Base-by-base conservation (phyloP, 2,797 vertebrate genomes). In the Iguana delicatissima region DNA sequence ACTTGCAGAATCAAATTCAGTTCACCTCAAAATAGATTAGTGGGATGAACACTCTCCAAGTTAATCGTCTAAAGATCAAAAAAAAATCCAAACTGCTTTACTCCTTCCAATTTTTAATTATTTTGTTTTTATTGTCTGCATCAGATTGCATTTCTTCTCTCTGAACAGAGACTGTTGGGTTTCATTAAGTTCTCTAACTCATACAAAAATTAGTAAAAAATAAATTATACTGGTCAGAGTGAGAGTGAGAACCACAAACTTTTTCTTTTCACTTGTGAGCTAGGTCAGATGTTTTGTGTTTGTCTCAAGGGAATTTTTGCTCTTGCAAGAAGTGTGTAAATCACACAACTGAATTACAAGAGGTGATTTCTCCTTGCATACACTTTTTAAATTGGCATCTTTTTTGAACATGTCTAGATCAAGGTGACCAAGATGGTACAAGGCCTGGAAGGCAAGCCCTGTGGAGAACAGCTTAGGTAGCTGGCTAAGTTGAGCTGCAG, bases 21-120 rank as follows among this genome's bases (percentile, higher is more conserved):
- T 72, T 59, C 29, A 73, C 86, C 52, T 80, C 76, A 81, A 86
- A 90, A 86, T 16, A 86, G 76, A 86, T 73, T 86, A 86, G 76
- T 38, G 22, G 84, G 69, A 80, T 26, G 59, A 74, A 80, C 59
- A 18, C 64, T 86, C 64, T 59, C 79, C 26, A 59, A 62, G 76
- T 85, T 90, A 85, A 85, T 90, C 79, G 7, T 69, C 64, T 69
- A 69, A 69, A 29, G 64, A 29, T n/a, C 4, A 52, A 52, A 32
- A 26, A 57, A 74, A 74, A 52, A 55, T 7, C 9, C 14, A n/a
- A 24, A 35, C 50, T 74, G n/a, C 32, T 83, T 73, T 76, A 38
- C 72, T 22, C 26, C 42, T 57, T 88, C 62, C 32, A 14, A 6
- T 90, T 86, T 90, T 86, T 46, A 86, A 85, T 80, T 57, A 76